Percentiles rank a stretch among this genome's conserved stretches.
phyloP scores from a whole-genome alignment of 2,113 vertebrate species.

The Dasypus novemcinctus region DNA sequence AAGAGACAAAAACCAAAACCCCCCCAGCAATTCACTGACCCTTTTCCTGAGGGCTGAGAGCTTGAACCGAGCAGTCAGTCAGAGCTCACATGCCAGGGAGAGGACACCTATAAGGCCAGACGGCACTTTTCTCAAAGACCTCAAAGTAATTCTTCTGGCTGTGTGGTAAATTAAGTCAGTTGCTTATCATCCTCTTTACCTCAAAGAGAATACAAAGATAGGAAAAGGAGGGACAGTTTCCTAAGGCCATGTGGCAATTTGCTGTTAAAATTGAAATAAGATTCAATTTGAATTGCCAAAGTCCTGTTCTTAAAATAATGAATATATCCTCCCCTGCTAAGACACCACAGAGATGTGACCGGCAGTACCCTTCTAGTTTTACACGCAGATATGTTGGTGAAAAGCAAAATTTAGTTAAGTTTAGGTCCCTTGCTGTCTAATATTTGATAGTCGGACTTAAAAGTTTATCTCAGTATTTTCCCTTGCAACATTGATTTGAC shows the following conservation, averaged over 20 bases:
- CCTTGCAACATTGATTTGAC: constrained; percentile 41
- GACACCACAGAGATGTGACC: neutral
- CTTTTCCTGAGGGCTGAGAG: neutral
- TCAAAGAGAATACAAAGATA: neutral
- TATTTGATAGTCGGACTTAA: neutral
- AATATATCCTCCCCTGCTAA: neutral
- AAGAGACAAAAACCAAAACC: neutral
- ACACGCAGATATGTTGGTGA: neutral
- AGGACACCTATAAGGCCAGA: neutral
- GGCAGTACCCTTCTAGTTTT: neutral
- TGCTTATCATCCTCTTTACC: neutral
- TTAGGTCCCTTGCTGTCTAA: neutral
- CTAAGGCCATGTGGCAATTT: neutral
- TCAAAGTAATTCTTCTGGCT: constrained; percentile 1
- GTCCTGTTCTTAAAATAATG: neutral
- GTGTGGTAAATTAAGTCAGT: neutral
- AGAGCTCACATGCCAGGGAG: neutral
- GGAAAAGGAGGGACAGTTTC: neutral
- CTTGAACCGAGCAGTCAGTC: neutral
- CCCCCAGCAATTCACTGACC: neutral
- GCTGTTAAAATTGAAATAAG: neutral
- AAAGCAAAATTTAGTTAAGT: neutral
- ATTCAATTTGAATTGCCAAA: neutral
- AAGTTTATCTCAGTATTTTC: neutral
- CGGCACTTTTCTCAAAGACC: neutral